phyloP scores from a whole-genome alignment of 2,888 invertebrate genomes.

The Eilema sororculum region DNA sequence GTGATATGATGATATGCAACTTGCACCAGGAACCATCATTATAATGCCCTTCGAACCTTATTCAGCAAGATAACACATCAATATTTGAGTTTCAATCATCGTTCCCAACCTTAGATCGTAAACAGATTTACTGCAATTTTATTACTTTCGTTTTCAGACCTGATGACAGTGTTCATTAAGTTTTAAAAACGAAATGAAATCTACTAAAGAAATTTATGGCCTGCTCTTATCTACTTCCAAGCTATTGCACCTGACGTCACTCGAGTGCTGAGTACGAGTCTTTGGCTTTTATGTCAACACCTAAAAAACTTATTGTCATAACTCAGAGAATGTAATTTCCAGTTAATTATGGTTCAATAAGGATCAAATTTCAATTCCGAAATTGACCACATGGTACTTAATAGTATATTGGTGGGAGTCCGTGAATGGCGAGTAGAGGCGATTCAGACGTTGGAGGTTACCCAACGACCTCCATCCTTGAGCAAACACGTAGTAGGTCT shows the following conservation, averaged over 20 bases:
- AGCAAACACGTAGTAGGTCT: too few relatives aligned
- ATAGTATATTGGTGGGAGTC: too few relatives aligned
- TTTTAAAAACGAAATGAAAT: constrained; percentile 3
- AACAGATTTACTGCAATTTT: neutral
- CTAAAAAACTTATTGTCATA: too few relatives aligned
- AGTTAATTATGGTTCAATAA: too few relatives aligned
- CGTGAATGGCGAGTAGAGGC: too few relatives aligned
- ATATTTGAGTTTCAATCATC: constrained; percentile 1
- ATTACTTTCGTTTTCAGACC: constrained; percentile 1
- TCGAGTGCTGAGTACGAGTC: neutral
- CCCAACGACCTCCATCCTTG: too few relatives aligned
- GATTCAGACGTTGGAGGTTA: too few relatives aligned
- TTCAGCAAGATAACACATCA: neutral
- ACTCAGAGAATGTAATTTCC: too few relatives aligned
- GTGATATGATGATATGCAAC: too few relatives aligned
- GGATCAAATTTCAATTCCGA: too few relatives aligned
- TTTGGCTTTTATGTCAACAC: neutral
- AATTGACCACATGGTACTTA: too few relatives aligned
- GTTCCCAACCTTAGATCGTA: neutral
- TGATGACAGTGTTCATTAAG: constrained; percentile 1
- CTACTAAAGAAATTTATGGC: neutral
- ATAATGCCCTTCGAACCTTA: neutral
- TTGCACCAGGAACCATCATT: neutral
- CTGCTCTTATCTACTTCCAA: neutral
- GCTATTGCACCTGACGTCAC: neutral